Conservation (phyloP, 2,113 vertebrate species). For the Hydropotes inermis region DNA sequence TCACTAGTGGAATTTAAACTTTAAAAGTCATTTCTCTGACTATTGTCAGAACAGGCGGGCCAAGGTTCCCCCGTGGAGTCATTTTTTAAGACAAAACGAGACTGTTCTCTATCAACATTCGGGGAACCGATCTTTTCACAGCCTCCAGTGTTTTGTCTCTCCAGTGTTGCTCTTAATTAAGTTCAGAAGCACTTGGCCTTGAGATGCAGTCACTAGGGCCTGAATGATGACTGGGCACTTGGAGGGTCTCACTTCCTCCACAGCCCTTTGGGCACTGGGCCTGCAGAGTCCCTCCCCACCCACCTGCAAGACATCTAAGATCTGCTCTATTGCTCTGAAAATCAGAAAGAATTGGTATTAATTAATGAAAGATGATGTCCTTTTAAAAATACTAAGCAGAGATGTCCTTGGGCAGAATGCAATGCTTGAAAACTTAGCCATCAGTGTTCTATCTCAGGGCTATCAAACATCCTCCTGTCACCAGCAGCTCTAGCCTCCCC, state of each 20-base stretch:
- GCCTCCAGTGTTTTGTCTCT: not conserved
- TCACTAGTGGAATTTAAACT: not conserved
- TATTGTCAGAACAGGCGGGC: not conserved
- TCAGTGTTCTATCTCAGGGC: not conserved
- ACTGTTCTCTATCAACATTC: not conserved
- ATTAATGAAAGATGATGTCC: not conserved
- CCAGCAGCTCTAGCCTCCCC: not conserved
- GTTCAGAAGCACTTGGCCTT: rapidly evolving
- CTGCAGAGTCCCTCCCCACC: rapidly evolving
- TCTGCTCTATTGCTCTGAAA: not conserved
- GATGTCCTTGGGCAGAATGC: not conserved
- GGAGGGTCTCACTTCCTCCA: not conserved
- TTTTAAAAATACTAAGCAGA: not conserved
- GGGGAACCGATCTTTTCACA: not conserved
- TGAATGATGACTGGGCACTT: not conserved
- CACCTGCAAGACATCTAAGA: no score
- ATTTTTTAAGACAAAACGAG: not conserved
- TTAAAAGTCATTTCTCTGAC: not conserved
- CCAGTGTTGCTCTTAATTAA: no score
- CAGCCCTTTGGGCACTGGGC: not conserved
- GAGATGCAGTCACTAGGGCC: rapidly evolving
- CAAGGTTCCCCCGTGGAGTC: not conserved
- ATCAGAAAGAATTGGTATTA: not conserved
- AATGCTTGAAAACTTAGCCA: not conserved
- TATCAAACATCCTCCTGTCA: no score